Percentiles rank a stretch among this genome's conserved stretches.
These are phyloP conservation scores for Abscondita cerata DNA, from an alignment of 2,888 invertebrate genomes.

Conservation along the genomic window DNA sequence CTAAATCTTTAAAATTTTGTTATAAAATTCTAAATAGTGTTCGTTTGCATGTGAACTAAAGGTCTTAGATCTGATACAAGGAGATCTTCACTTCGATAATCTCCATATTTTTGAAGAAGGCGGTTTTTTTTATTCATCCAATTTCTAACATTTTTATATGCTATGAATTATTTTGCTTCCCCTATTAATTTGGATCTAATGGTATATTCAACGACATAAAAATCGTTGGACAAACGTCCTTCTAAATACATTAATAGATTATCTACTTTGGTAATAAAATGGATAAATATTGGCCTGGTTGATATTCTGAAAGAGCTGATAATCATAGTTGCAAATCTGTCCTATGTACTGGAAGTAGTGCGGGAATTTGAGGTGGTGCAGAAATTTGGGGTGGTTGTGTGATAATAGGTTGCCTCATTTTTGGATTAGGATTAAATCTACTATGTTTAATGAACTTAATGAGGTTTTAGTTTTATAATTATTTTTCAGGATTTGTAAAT, in stretches of 20 bases:
- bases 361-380: too few relatives aligned
- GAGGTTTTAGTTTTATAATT: background rate
- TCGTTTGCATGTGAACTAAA: background rate
- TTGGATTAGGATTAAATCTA: background rate
- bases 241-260: background rate
- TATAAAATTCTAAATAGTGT: slow-evolving; percentile 2
- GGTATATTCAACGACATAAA: slow-evolving; percentile 13
- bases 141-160: background rate
- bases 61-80: slow-evolving; percentile 8
- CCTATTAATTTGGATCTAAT: slow-evolving; percentile 17
- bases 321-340: slow-evolving; percentile 14
- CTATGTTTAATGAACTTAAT: background rate
- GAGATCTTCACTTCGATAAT: slow-evolving; percentile 18
- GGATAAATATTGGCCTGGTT: slow-evolving; percentile 13
- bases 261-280: slow-evolving; percentile 22
- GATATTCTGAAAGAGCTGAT: slow-evolving; percentile 15
- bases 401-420: background rate
- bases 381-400: background rate
- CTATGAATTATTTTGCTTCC: background rate
- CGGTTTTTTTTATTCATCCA: background rate
- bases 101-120: slow-evolving; percentile 18
- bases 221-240: background rate
- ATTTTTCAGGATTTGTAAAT: too few relatives aligned
- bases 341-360: background rate
- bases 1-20: background rate